Evolutionary conservation across 1,140 invertebrate species (phyloP).

Genomic region (Brachionus plicatilis): DNA sequence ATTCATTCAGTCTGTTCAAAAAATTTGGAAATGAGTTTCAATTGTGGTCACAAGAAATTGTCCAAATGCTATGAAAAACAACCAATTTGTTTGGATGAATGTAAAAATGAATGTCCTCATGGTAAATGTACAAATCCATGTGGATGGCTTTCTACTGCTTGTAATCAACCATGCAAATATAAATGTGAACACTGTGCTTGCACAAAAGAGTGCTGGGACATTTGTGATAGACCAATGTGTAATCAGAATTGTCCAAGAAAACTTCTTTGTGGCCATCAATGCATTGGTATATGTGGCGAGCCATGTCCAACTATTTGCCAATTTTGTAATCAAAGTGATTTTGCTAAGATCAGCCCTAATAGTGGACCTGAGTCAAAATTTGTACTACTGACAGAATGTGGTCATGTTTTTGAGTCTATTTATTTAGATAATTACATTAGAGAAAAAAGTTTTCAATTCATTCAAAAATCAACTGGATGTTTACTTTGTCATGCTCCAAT

Average conservation of each 20-base stretch:
- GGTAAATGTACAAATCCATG: neutral
- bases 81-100: slow-evolving; percentile 52
- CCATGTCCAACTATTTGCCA: slow-evolving; percentile 53
- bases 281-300: slow-evolving; percentile 61
- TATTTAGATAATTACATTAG: slow-evolving; percentile 60
- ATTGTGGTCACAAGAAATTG: neutral
- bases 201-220: slow-evolving; percentile 59
- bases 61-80: neutral
- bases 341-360: slow-evolving; percentile 60
- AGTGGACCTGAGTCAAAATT: slow-evolving; percentile 54
- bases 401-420: slow-evolving; percentile 61
- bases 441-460: slow-evolving; percentile 44
- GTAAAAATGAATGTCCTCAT: neutral
- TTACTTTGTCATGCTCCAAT: slow-evolving; percentile 64
- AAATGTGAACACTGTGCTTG: slow-evolving; percentile 60
- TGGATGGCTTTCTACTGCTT: slow-evolving; percentile 48
- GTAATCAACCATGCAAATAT: slow-evolving; percentile 58
- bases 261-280: slow-evolving; percentile 61
- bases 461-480: slow-evolving; percentile 59
- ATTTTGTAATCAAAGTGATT: slow-evolving; percentile 12
- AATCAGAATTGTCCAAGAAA: slow-evolving; percentile 45
- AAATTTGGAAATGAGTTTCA: neutral
- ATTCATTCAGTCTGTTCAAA: neutral
- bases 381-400: slow-evolving; percentile 63
- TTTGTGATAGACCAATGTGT: slow-evolving; percentile 61